phyloP scores from a whole-genome alignment of 2,888 invertebrate species.

The Morpho helenor region DNA sequence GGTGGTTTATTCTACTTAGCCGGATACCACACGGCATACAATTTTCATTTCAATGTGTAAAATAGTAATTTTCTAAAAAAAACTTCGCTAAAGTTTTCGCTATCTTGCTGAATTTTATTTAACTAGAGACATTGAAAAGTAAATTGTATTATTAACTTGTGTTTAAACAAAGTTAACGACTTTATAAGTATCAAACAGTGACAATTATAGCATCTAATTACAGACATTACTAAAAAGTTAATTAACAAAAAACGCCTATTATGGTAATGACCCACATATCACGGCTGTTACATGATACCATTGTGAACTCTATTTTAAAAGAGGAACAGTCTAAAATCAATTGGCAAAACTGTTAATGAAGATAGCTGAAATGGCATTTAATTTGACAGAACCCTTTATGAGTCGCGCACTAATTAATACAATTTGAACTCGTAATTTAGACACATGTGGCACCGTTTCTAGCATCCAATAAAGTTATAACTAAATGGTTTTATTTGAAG shows the following conservation, averaged over 20 bases:
- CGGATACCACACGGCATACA: too few species aligned
- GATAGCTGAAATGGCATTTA: constrained; percentile 51
- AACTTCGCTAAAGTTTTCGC: too few species aligned
- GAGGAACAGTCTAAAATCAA: constrained; percentile 10
- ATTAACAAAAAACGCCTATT: constrained; percentile 27
- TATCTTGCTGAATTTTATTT: too few species aligned
- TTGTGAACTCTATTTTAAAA: constrained; percentile 8
- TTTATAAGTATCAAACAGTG: neutral
- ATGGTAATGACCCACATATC: constrained; percentile 63
- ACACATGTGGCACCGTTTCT: constrained; percentile 54
- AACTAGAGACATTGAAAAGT: too few species aligned
- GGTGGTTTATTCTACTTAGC: too few species aligned
- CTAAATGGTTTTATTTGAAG: too few species aligned
- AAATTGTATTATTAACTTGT: neutral
- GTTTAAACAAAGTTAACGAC: neutral
- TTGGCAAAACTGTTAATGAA: constrained; percentile 19
- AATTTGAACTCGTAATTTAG: constrained; percentile 73
- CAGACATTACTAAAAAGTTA: constrained; percentile 8
- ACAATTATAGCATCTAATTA: constrained; percentile 11
- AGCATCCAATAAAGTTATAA: neutral
- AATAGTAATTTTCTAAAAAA: too few species aligned
- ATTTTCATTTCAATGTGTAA: too few species aligned
- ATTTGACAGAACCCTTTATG: constrained; percentile 68
- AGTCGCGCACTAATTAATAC: constrained; percentile 72
- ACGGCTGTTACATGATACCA: constrained; percentile 2